Conservation (phyloP, 2,888 invertebrate species). For the Tachystola acroxantha region DNA sequence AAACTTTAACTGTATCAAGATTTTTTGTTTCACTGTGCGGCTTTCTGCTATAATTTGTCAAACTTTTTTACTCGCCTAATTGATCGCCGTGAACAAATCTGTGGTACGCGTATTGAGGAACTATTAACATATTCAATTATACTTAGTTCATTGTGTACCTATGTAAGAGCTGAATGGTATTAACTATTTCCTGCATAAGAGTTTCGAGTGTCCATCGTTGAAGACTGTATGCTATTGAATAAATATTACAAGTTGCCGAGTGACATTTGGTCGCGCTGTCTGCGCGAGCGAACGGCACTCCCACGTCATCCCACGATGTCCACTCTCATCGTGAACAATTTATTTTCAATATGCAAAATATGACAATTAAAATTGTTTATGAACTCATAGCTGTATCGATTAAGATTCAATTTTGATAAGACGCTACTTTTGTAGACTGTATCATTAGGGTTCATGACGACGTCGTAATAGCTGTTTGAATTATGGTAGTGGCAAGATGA, state of each 20-base stretch:
- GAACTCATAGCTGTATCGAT: conserved; percentile 60
- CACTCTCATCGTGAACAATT: conserved; percentile 52
- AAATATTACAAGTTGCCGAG: conserved; percentile 72
- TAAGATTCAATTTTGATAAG: conserved; percentile 73
- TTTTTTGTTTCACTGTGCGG: conserved; percentile 55
- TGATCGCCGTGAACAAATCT: conserved; percentile 46
- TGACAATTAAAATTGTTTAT: conserved; percentile 70
- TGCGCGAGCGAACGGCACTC: conserved; percentile 29
- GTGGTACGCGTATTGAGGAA: conserved; percentile 32
- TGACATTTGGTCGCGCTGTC: conserved; percentile 64
- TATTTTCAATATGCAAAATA: conserved; percentile 66
- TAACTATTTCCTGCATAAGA: conserved; percentile 66
- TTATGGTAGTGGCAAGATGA: conserved; percentile 32
- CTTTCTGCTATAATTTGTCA: conserved; percentile 60
- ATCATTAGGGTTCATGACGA: conserved; percentile 50
- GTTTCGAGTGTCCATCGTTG: conserved; percentile 62
- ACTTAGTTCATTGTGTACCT: conserved; percentile 44
- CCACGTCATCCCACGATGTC: conserved; percentile 50
- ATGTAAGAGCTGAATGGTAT: conserved; percentile 69
- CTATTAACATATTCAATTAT: conserved; percentile 41
- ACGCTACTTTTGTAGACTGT: conserved; percentile 48
- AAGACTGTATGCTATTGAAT: conserved; percentile 62
- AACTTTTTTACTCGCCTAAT: conserved; percentile 61
- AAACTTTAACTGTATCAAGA: conserved; percentile 71
- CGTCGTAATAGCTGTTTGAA: conserved; percentile 32